Conservation (phyloP, 2,888 invertebrate genomes). For the Drosophila paucipuncta region DNA sequence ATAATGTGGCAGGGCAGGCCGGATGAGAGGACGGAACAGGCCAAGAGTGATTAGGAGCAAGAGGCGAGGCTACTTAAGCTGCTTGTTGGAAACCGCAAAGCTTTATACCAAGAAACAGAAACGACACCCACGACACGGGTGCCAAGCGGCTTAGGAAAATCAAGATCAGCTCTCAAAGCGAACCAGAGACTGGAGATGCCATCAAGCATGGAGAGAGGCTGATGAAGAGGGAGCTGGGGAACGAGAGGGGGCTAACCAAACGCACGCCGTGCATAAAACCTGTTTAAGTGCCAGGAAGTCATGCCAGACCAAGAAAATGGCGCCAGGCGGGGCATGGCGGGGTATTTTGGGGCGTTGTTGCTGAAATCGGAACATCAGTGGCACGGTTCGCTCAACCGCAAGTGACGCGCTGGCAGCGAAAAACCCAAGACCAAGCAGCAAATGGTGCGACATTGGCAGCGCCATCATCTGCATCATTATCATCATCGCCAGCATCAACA, state of each 20-base stretch:
- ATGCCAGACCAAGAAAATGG: constrained; percentile 11
- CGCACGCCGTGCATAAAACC: constrained; percentile 58
- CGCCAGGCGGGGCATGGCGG: no score
- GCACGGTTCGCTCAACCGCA: constrained; percentile 26
- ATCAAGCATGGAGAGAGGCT: not conserved
- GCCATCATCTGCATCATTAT: constrained; percentile 10
- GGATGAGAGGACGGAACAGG: not conserved
- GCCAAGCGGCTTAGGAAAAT: constrained; percentile 63
- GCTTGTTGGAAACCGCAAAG: constrained; percentile 56
- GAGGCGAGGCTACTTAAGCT: constrained; percentile 51
- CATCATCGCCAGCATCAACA: constrained; percentile 15
- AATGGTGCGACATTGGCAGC: constrained; percentile 29
- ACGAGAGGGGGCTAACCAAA: not conserved
- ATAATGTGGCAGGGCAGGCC: not conserved
- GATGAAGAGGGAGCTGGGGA: not conserved
- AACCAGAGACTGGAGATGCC: not conserved
- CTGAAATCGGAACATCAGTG: constrained; percentile 7
- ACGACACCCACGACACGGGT: constrained; percentile 25
- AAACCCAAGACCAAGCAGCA: not conserved
- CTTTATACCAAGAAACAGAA: constrained; percentile 43
- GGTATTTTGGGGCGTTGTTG: not conserved
- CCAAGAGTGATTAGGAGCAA: not conserved
- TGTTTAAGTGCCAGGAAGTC: constrained; percentile 57
- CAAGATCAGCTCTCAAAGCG: constrained; percentile 55
- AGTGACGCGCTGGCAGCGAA: constrained; percentile 10